phyloP scores from a whole-genome alignment of 2,888 invertebrate genomes.

The Diarsia rubi region DNA sequence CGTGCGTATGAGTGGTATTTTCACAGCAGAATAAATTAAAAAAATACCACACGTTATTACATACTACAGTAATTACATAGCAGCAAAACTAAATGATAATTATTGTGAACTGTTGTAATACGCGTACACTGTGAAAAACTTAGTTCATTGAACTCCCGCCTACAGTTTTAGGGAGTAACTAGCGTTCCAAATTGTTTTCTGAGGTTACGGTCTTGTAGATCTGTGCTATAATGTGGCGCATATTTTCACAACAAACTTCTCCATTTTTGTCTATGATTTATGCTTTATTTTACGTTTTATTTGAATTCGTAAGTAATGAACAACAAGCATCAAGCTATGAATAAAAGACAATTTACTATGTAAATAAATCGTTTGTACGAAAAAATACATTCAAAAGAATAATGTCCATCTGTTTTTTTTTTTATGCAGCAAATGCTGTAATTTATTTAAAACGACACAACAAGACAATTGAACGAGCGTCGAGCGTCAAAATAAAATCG shows the following conservation, averaged over 20 bases:
- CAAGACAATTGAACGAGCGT: slow-evolving; percentile 54
- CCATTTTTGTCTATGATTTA: slow-evolving; percentile 16
- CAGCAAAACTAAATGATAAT: slow-evolving; percentile 54
- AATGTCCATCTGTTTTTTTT: slow-evolving; percentile 30
- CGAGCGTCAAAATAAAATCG: slow-evolving; percentile 55
- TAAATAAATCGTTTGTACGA: slow-evolving; percentile 42
- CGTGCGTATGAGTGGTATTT: slow-evolving; percentile 50
- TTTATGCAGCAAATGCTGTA: slow-evolving; percentile 32
- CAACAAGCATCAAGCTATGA: slow-evolving; percentile 15
- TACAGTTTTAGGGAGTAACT: slow-evolving; percentile 71
- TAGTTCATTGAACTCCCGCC: slow-evolving; percentile 62
- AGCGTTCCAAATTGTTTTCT: slow-evolving; percentile 74
- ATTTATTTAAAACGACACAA: slow-evolving; percentile 57
- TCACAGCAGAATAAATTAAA: slow-evolving; percentile 40
- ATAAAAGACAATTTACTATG: slow-evolving; percentile 34
- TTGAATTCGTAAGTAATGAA: slow-evolving; percentile 20
- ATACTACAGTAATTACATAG: slow-evolving; percentile 54
- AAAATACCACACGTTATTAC: slow-evolving; percentile 21
- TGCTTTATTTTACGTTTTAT: slow-evolving; percentile 15
- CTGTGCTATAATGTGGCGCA: slow-evolving; percentile 52
- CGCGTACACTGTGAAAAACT: slow-evolving; percentile 42
- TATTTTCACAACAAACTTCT: slow-evolving; percentile 60
- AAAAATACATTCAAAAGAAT: slow-evolving; percentile 16
- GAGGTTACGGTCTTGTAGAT: slow-evolving; percentile 69
- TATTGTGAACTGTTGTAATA: slow-evolving; percentile 57